Evolutionary conservation across 2,797 vertebrate species (phyloP).

Genomic region (Rhynchotus rufescens): DNA sequence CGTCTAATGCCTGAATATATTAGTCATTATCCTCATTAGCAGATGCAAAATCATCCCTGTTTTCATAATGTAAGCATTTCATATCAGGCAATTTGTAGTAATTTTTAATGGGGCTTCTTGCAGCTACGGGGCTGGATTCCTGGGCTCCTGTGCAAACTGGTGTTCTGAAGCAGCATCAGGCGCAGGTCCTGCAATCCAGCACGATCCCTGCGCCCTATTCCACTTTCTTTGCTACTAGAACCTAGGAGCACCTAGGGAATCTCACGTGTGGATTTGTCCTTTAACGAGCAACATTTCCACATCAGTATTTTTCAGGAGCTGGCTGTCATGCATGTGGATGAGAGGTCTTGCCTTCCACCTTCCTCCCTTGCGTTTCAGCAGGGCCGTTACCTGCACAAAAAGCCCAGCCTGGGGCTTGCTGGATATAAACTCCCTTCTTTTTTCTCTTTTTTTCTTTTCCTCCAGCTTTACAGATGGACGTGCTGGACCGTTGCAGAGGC

Average conservation of each 20-base stretch:
- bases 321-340: not conserved
- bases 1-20: constrained; percentile 75
- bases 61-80: constrained; percentile 77
- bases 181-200: not conserved
- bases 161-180: constrained; percentile 39
- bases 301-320: not conserved
- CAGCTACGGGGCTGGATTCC: constrained; percentile 28
- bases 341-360: not conserved
- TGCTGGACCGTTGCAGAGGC: constrained; percentile 4
- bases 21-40: constrained; percentile 80
- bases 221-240: not conserved
- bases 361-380: not conserved
- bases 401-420: constrained; percentile 23
- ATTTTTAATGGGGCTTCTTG: constrained; percentile 62
- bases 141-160: not conserved
- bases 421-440: not conserved
- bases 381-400: constrained; percentile 22
- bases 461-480: not conserved
- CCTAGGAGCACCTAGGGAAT: not conserved
- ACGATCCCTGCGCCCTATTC: not conserved
- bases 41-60: constrained; percentile 72
- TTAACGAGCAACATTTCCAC: not conserved
- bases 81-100: constrained; percentile 69
- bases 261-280: not conserved
- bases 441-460: not conserved